Evolutionary conservation across 2,113 vertebrate species (phyloP).

Genomic region (Toxotes chatareus): DNA sequence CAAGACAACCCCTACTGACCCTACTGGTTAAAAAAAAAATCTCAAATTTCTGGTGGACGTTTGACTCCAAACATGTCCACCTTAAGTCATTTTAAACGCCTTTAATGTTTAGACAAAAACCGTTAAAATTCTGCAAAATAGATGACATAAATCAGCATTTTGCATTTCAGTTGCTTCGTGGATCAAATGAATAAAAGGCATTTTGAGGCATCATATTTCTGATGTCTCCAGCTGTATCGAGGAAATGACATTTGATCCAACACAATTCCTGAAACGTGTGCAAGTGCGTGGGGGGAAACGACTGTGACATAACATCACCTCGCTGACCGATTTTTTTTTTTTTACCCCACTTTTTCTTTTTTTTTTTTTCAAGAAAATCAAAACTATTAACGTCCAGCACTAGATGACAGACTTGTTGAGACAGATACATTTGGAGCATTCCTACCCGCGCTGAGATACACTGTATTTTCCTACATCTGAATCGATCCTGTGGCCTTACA

Average conservation of each 20-base stretch:
- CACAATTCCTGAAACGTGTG: constrained; percentile 42
- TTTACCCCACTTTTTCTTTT: background rate
- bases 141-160: background rate
- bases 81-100: background rate
- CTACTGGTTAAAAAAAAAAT: background rate
- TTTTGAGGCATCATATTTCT: background rate
- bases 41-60: background rate
- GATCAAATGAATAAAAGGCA: background rate
- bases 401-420: background rate
- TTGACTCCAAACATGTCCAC: background rate
- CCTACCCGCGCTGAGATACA: constrained; percentile 57
- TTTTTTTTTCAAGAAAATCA: background rate
- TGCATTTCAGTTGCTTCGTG: background rate
- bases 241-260: constrained; percentile 48
- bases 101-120: background rate
- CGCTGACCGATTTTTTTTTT: background rate
- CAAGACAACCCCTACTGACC: background rate
- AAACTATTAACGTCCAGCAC: background rate
- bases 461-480: constrained; percentile 42
- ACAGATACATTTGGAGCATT: constrained; percentile 20
- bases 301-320: constrained; percentile 2
- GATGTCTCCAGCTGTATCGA: constrained; percentile 10
- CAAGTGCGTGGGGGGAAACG: background rate
- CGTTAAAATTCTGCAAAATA: background rate
- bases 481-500: constrained; percentile 74